Evolutionary conservation across 2,888 invertebrate species (phyloP), one percentile per base, ranked within the genome.

Genomic region (Ophion obscuratus): DNA sequence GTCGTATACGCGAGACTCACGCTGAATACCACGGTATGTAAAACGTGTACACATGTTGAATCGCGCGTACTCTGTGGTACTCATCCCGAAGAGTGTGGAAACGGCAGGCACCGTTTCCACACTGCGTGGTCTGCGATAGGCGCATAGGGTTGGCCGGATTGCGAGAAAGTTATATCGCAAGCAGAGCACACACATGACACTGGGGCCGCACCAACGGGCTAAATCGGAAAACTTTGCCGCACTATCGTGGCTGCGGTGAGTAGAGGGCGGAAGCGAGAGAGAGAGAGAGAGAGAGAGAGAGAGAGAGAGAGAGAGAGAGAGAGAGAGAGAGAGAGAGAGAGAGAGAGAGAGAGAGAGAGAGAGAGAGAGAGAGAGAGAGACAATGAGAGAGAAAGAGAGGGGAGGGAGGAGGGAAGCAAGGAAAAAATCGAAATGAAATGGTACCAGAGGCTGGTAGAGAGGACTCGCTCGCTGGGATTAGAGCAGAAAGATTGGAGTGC

Each of bases 351-450:
- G 74, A 66, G 76, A 77, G 80, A 70, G 71, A 85, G 64, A 74
- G 36, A 81, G 67, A 76, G 78, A 79, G 70, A 57, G 73, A 70
- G 62, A 68, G 36, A 36, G 59, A 53, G 57, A 20, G 11, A 5
- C n/a, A n/a, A n/a, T n/a, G 57, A 78, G 70, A 73, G 31, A 79
- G 74, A 77, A 74, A 79, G 73, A 53, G 66, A 75, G 64, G 61
- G 36, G n/a, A n/a, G n/a, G 67, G 40, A 27, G 53, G 79, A 81
- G 74, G 62, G 81, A 68, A 79, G 77, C 75, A 83, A 87, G 27
- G 77, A 87, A 82, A 83, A 87, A 89, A 87, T 87, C 88, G 86
- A 88, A 91, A 90, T 90, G 88, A 90, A 90, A 90, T 89, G 88
- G 89, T 88, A 88, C 79, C 79, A 68, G 81, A 73, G 80, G 78